Evolutionary conservation across 1,140 invertebrate genomes (phyloP), one percentile per base, ranked within the genome.

Genomic region (Triops cancriformis): DNA sequence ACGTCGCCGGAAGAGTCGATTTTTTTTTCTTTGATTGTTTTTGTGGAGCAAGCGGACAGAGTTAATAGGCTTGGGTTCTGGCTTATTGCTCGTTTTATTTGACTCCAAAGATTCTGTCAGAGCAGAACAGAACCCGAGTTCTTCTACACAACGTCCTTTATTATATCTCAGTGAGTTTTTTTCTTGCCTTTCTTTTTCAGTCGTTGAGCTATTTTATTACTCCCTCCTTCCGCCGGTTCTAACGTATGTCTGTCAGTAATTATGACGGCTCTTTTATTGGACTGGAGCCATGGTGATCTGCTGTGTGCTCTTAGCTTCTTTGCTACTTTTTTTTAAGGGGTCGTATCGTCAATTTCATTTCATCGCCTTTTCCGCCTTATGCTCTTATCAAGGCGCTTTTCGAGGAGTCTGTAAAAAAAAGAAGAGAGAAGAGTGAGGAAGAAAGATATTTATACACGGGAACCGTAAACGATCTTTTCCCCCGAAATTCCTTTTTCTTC

Each of bases 191-290:
- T 64, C 9, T 23, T 64, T 64, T 64, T 64, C 23, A 37, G 31
- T 64, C 23, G 14, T 18, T 64, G 51, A 18, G 51, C 51, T 64
- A 64, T 64, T 64, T 64, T 64, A 64, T 64, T 64, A 23, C 51
- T 64, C 51, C n/a, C 23, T 64, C 23, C 51, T 64, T 64, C 51
- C 51, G 51, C 51, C 51, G 51, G 51, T 64, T 64, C 51, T 23
- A 37, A 64, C 51, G 51, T 64, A 64, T 64, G 51, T 64, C 51
- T 64, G 51, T 64, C 51, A 23, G 51, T 64, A 64, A 64, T 64
- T 64, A 64, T 64, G 51, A 64, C 51, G 51, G 51, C 51, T 64
- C 51, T 64, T 64, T 64, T 64, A 64, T 64, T 64, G 51, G 51
- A 64, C 51, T 64, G 51, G 51, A 64, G 51, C 51, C 51, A 64